Percentiles rank a stretch among this genome's conserved stretches.
phyloP scores from a whole-genome alignment of 2,113 vertebrate species.

The Charadrius vociferus region DNA sequence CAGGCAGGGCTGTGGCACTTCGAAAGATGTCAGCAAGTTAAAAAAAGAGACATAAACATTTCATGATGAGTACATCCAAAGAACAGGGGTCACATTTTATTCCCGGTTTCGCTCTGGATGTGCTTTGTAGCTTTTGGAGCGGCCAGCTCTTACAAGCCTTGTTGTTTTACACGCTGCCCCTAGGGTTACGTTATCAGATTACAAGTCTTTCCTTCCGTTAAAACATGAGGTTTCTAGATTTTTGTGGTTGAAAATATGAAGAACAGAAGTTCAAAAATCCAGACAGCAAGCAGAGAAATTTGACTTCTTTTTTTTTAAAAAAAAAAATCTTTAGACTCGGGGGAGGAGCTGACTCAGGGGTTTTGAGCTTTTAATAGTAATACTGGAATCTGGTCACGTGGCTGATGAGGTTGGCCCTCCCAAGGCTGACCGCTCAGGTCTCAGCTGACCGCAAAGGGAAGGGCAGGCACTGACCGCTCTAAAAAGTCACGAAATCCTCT shows the following conservation, averaged over 20 bases:
- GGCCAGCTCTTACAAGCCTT: not conserved
- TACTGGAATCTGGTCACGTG: not conserved
- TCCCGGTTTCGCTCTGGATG: not conserved
- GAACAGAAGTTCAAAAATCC: not conserved
- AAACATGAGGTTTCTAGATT: not conserved
- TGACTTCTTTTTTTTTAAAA: not conserved
- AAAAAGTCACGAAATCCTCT: not conserved
- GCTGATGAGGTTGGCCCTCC: not conserved
- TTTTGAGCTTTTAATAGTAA: constrained; percentile 12
- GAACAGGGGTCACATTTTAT: not conserved
- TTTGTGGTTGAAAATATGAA: not conserved
- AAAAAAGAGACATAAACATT: not conserved
- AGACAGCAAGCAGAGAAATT: not conserved
- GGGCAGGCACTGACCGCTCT: not conserved
- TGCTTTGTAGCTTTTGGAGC: not conserved
- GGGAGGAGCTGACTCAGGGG: not conserved
- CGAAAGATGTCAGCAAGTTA: not conserved
- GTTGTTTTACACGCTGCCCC: not conserved
- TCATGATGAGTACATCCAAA: not conserved
- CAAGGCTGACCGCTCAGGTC: not conserved
- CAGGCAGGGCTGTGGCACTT: not conserved
- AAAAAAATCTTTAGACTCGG: not conserved
- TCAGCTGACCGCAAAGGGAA: not conserved
- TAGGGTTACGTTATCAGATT: not conserved
- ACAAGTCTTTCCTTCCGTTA: not conserved